Evolutionary conservation across 1,140 invertebrate genomes (phyloP).

Genomic region (Cardiocondyla obscurior): DNA sequence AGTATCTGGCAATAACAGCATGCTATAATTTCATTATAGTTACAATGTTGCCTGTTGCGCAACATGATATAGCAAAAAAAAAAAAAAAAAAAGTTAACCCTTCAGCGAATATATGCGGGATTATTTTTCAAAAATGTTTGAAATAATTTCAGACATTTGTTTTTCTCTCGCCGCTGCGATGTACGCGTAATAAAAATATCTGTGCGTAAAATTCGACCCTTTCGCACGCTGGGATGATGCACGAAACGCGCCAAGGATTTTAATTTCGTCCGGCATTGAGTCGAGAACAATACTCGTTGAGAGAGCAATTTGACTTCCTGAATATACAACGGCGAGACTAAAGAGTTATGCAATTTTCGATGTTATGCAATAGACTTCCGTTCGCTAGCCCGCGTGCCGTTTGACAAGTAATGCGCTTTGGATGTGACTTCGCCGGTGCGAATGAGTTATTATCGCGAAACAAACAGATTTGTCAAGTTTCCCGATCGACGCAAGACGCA

Average conservation of each 20-base stretch:
- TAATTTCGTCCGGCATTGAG: neutral
- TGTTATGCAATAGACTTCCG: conserved; percentile 60
- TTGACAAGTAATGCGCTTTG: conserved; percentile 59
- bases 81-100: too few species aligned
- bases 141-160: neutral
- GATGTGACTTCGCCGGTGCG: conserved; percentile 23
- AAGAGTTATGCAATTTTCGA: conserved; percentile 37
- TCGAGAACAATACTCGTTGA: neutral
- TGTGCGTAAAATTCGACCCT: neutral
- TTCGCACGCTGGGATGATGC: neutral
- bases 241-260: neutral
- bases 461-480: neutral
- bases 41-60: neutral
- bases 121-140: neutral
- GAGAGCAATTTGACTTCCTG: conserved; percentile 19
- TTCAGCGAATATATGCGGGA: neutral
- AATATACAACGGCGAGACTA: neutral
- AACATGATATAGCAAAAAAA: neutral
- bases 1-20: neutral
- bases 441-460: neutral
- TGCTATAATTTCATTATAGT: neutral
- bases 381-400: conserved; percentile 63
- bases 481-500: conserved; percentile 5
- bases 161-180: too few species aligned
- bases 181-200: neutral